Conservation (phyloP, 1,140 invertebrate species). For the Arctopsyche grandis region DNA sequence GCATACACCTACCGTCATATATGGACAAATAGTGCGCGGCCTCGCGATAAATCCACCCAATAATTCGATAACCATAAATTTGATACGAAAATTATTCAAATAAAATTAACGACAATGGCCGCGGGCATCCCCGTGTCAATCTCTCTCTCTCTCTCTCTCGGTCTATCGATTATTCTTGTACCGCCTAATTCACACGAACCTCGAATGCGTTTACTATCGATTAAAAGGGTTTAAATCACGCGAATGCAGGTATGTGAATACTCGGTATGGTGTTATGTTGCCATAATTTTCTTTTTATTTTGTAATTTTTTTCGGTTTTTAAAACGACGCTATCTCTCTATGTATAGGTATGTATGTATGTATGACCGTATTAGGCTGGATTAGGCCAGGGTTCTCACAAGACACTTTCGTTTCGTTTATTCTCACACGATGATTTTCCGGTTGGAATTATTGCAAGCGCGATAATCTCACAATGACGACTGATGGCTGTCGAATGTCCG, state of each 20-base stretch:
- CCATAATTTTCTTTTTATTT: neutral
- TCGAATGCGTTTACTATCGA: neutral
- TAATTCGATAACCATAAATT: slow-evolving; percentile 44
- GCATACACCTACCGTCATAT: slow-evolving; percentile 17
- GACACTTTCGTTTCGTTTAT: neutral
- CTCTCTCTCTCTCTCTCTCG: no score
- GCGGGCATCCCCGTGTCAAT: neutral
- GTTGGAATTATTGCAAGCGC: neutral
- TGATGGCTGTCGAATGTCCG: neutral
- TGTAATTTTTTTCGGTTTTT: neutral
- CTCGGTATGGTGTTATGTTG: slow-evolving; percentile 5
- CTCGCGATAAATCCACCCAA: slow-evolving; percentile 39
- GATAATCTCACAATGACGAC: neutral
- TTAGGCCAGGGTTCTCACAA: slow-evolving; percentile 28
- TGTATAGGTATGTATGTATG: no score
- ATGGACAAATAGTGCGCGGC: slow-evolving; percentile 26
- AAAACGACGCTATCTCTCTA: neutral
- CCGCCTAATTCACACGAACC: slow-evolving; percentile 14
- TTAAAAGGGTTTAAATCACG: slow-evolving; percentile 37
- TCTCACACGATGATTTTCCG: neutral
- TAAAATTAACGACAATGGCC: slow-evolving; percentile 5
- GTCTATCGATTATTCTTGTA: no score
- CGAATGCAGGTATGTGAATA: neutral
- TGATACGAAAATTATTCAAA: slow-evolving; percentile 35
- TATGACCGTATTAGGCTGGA: neutral